These are phyloP conservation scores for Mus spretus DNA, from an alignment of 2,797 vertebrate species.

Conservation along the genomic window DNA sequence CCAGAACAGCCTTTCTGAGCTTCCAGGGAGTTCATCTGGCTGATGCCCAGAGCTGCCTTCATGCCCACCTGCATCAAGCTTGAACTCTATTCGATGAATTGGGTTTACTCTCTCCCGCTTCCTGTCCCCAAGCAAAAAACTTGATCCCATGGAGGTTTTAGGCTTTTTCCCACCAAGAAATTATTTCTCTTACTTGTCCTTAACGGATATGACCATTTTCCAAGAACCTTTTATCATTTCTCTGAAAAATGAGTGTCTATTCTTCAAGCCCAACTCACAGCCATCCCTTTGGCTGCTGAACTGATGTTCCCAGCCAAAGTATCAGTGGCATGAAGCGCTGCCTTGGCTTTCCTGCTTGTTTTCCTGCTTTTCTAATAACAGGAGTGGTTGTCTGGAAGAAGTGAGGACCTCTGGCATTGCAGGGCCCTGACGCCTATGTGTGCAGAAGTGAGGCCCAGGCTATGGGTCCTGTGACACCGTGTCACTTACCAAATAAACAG, in stretches of 20 bases:
- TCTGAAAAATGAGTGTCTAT: background rate
- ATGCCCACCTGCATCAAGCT: background rate
- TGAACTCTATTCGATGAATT: background rate
- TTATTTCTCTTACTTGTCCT: slow-evolving; percentile 37
- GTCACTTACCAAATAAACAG: slow-evolving; percentile 35
- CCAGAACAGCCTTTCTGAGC: background rate
- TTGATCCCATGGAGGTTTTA: slow-evolving; percentile 35
- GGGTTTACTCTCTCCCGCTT: background rate
- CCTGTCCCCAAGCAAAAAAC: background rate
- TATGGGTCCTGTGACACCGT: background rate
- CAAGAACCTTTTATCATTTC: background rate
- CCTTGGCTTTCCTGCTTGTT: slow-evolving; percentile 29
- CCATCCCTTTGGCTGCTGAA: background rate
- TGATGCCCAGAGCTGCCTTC: background rate
- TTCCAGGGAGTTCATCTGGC: background rate
- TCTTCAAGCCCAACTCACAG: slow-evolving; percentile 49
- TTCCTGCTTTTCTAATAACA: slow-evolving; percentile 52
- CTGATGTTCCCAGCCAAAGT: background rate
- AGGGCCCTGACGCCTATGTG: background rate
- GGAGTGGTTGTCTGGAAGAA: background rate
- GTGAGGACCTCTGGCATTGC: background rate
- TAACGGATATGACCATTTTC: background rate
- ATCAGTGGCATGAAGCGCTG: background rate
- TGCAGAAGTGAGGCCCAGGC: background rate
- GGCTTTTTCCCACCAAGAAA: background rate